Evolutionary conservation across 2,113 vertebrate genomes (phyloP), one percentile per base, ranked within the genome.

Genomic region (Pica pica): DNA sequence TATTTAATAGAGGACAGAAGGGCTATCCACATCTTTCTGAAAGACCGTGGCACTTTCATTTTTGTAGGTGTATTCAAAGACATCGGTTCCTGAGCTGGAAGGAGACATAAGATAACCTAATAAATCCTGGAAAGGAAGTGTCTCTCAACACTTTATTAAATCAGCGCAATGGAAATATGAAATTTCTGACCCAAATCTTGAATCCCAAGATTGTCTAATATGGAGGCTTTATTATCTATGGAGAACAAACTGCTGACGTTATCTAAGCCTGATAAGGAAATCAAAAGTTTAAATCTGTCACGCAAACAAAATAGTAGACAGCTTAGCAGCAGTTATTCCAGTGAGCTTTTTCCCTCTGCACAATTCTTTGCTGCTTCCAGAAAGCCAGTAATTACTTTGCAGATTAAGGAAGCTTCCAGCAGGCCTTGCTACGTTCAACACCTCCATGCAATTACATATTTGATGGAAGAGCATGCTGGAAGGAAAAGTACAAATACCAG

Each of bases 201-300:
- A 92, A 79, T 76, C 61, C 67, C 10, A 8, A 87, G 31, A 33
- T 49, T 61, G 53, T 75, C 63, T 70, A 79, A 63, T 63, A 67
- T 6, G 22, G 22, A 83, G 30, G 35, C 35, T 64, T 83, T 82
- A 69, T 64, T 80, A 94, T 86, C 89, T 85, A 55, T 26, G 39
- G 85, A 74, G 82, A 94, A 61, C 75, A 94, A 93, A 83, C 68
- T 90, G 85, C 82, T 88, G 93, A 67, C 1, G 2, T 80, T 93
- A 94, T 88, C 78, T 90, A 67, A 77, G 52, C 82, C 68, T 11
- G 52, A 80, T 80, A 81, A 86, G 52, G 71, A 94, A 95, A 95
- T 80, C 55, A 10, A 70, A 70, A 84, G 39, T 79, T 91, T 60
- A 55, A 91, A 95, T 87, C 17, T 55, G 75, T 87, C 79, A 90